Conservation (phyloP, 2,888 invertebrate species). For the Nebria brevicollis region DNA sequence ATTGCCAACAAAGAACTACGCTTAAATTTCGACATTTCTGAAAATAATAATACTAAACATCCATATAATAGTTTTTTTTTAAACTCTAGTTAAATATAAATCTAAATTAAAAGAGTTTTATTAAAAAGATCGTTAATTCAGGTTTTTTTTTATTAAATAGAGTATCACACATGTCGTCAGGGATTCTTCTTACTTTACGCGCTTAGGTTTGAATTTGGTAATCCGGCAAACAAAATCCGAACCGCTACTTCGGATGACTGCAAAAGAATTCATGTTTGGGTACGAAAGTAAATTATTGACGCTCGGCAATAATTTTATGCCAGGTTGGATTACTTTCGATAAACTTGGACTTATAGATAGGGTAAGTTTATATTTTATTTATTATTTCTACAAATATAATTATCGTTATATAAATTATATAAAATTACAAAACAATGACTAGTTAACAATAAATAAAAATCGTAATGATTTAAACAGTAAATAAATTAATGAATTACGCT, state of each 20-base stretch:
- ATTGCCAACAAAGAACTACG: too few species aligned
- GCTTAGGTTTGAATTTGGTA: slow-evolving; percentile 76
- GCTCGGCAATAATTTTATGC: slow-evolving; percentile 83
- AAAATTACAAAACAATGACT: too few species aligned
- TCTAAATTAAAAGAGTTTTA: too few species aligned
- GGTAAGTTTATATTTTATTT: slow-evolving; percentile 66
- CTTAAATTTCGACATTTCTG: too few species aligned
- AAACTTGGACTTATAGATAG: slow-evolving; percentile 89
- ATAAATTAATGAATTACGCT: too few species aligned
- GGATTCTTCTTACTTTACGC: slow-evolving; percentile 71
- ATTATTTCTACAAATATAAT: too few species aligned
- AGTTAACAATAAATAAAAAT: too few species aligned
- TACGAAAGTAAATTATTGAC: slow-evolving; percentile 84
- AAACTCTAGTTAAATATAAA: too few species aligned
- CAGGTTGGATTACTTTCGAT: slow-evolving; percentile 87
- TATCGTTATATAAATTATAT: too few species aligned
- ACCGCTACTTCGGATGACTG: slow-evolving; percentile 83
- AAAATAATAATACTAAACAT: too few species aligned
- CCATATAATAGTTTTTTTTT: too few species aligned
- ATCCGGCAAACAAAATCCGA: slow-evolving; percentile 74
- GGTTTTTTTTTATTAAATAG: slow-evolving; percentile 64
- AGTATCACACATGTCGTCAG: slow-evolving; percentile 81
- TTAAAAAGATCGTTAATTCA: not conserved
- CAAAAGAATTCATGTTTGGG: slow-evolving; percentile 90
- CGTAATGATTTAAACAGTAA: too few species aligned